Percentiles rank a stretch among this genome's conserved stretches.
phyloP scores from a whole-genome alignment of 2,888 invertebrate genomes.

The Kryphioiulus occultus region DNA sequence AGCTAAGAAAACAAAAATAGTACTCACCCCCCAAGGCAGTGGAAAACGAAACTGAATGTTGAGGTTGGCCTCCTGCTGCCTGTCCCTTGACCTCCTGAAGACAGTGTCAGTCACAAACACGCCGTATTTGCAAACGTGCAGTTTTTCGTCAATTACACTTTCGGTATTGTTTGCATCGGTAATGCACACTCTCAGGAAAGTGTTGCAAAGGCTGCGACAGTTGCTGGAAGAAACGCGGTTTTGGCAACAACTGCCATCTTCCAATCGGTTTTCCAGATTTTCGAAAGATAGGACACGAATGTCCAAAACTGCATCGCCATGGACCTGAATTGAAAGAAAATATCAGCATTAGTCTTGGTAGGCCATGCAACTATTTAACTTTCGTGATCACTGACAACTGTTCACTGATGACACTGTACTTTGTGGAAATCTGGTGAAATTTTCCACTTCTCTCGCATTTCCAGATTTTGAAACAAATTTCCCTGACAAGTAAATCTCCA shows the following conservation, averaged over 20 bases:
- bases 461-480: too few relatives aligned
- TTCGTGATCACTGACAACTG: too few relatives aligned
- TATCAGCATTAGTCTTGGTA: too few relatives aligned
- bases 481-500: too few relatives aligned
- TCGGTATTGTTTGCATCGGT: conserved; percentile 45
- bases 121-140: conserved; percentile 55
- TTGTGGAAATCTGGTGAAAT: too few relatives aligned
- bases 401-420: too few relatives aligned
- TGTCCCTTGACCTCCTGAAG: conserved; percentile 54
- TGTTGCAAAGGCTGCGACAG: conserved; percentile 54
- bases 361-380: too few relatives aligned
- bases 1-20: neutral
- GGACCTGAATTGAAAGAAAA: conserved; percentile 44
- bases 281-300: conserved; percentile 54
- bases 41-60: conserved; percentile 60
- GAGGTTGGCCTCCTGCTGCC: conserved; percentile 53
- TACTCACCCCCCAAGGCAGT: conserved; percentile 63
- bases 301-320: conserved; percentile 54
- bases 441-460: too few relatives aligned
- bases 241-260: conserved; percentile 53
- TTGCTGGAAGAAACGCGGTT: neutral
- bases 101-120: conserved; percentile 56
- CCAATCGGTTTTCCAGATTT: conserved; percentile 53
- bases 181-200: conserved; percentile 55
- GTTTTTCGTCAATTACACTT: neutral